A percentile compares a stretch with the other conserved stretches of the same genome.
phyloP scores from a whole-genome alignment of 2,797 vertebrate species.

The Spinibarbus caldwelli region DNA sequence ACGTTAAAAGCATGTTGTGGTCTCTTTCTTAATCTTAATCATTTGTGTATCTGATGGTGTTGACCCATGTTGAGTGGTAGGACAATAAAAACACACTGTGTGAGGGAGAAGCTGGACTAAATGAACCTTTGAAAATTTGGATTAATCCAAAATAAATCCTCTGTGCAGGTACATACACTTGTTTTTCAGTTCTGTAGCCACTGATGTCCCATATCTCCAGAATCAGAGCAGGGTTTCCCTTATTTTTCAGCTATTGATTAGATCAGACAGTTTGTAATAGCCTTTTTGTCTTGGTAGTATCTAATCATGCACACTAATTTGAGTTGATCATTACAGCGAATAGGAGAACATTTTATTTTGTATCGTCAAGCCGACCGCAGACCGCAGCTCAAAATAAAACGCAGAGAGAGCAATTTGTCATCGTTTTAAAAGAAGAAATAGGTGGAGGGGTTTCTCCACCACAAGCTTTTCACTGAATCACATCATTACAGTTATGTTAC shows the following conservation, averaged over 20 bases:
- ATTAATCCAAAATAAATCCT: not conserved
- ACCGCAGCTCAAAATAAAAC: slow-evolving; percentile 35
- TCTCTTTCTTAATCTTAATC: too few relatives aligned
- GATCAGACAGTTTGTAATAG: slow-evolving; percentile 24
- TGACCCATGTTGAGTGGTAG: not conserved
- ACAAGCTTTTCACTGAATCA: not conserved
- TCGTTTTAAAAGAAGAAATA: not conserved
- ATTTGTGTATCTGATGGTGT: not conserved
- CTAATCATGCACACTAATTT: slow-evolving; percentile 19
- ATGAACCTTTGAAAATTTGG: not conserved
- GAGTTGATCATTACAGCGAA: slow-evolving; percentile 33
- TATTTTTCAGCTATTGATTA: slow-evolving; percentile 20
- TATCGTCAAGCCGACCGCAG: not conserved
- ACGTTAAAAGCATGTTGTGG: too few relatives aligned
- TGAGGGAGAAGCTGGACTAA: not conserved
- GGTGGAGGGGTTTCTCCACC: slow-evolving; percentile 9
- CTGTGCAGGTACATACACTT: not conserved
- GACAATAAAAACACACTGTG: not conserved
- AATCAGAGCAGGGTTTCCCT: not conserved
- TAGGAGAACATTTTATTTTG: slow-evolving; percentile 26
- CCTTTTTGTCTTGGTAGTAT: slow-evolving; percentile 7
- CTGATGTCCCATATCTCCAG: not conserved
- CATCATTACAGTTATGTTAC: not conserved
- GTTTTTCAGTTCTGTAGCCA: not conserved
- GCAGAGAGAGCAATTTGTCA: slow-evolving; percentile 26